Evolutionary conservation across 1,140 invertebrate genomes (phyloP), one percentile per base, ranked within the genome.

Genomic region (Cotesia chilonis): DNA sequence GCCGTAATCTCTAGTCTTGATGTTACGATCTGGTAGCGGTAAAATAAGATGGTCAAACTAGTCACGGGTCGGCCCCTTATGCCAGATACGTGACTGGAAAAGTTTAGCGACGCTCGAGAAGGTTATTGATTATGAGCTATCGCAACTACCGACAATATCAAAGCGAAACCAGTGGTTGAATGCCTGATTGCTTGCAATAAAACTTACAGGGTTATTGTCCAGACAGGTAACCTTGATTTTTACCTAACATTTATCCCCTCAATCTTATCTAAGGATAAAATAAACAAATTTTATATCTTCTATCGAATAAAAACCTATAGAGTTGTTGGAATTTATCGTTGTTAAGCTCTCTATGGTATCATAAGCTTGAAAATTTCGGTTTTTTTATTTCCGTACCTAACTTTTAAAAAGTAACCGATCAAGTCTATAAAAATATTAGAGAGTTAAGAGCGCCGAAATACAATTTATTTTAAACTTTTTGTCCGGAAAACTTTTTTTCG

Each of bases 71-170:
- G 37, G 12, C 28, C 10, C 59, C 10, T 61, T 28, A 35, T 35
- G 35, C 7, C 37, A 63, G 6, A 57, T 63, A 63, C 60, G 60
- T 63, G 60, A 63, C 60, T 63, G 9, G 60, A 63, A 59, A 59
- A 59, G 17, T 20, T 20, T 20, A 20, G 6, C 5, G 57, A 20
- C 57, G 57, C 57, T 59, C 28, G 37, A 63, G 9, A n/a, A 20
- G 35, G n/a, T 63, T 63, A 63, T 63, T 63, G 60, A 63, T 63
- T 63, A 63, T 63, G 35, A 63, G 12, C 10, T 37, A 63, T 63
- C 35, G 37, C 9, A 63, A 63, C 35, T 37, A 63, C 10, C 10
- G 14, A 63, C 35, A 63, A 35, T 12, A 12, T 37, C 35, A 63
- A 37, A 63, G n/a, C 5, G 2, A 63, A 10, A 28, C 28, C 60